These are phyloP conservation scores for Adelphocoris suturalis DNA, from an alignment of 2,888 invertebrate genomes.

Conservation along the genomic window DNA sequence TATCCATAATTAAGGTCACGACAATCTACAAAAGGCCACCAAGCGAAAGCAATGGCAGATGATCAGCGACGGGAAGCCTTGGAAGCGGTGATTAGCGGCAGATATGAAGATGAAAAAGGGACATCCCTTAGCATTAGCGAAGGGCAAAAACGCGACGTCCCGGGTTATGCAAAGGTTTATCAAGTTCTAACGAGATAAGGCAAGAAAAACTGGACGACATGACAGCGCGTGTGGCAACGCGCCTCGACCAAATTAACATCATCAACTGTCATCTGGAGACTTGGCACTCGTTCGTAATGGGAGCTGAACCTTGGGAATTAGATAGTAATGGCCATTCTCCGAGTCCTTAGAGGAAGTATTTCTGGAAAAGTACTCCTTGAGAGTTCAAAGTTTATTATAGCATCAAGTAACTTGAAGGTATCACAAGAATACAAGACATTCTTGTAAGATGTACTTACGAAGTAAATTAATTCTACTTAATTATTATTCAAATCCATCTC, in stretches of 20 bases:
- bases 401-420: too few species aligned
- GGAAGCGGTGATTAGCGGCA: slow-evolving; percentile 22
- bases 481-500: too few species aligned
- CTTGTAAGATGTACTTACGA: too few species aligned
- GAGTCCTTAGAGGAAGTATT: not conserved
- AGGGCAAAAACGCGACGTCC: slow-evolving; percentile 47
- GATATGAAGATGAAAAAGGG: slow-evolving; percentile 15
- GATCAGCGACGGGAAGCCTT: slow-evolving; percentile 40
- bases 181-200: slow-evolving; percentile 56
- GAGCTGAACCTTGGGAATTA: slow-evolving; percentile 3
- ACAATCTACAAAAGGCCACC: slow-evolving; percentile 21
- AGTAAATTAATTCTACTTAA: too few species aligned
- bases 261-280: slow-evolving; percentile 48
- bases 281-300: slow-evolving; percentile 47
- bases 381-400: too few species aligned
- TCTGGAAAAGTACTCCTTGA: too few species aligned
- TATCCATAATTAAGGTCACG: slow-evolving; percentile 44
- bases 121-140: slow-evolving; percentile 8
- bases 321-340: not conserved
- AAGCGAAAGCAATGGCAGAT: slow-evolving; percentile 44
- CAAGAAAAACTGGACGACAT: slow-evolving; percentile 20
- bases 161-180: slow-evolving; percentile 62
- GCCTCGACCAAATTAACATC: slow-evolving; percentile 44
- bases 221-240: slow-evolving; percentile 54
- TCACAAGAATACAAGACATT: too few species aligned